Base-by-base conservation (phyloP, 2,113 vertebrate species). In the Menidia beryllina region DNA sequence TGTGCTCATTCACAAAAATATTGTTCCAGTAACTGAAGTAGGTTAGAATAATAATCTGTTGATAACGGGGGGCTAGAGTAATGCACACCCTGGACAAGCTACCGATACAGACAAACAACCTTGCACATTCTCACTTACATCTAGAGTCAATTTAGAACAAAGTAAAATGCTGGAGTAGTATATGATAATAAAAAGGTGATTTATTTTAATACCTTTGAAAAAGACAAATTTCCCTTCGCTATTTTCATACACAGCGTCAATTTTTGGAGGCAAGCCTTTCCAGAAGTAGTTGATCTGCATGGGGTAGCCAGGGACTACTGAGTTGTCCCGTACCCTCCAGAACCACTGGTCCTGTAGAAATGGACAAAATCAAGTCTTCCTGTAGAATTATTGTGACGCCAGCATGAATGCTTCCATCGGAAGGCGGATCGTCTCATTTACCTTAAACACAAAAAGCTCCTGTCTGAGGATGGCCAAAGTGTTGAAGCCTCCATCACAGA, bases 361-460 rank as follows among this genome's bases (percentile, higher is more conserved):
- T 0, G 2, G 11, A 88, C 20, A 52, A n/a, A 2, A 27, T 15
- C 20, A 10, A 30, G 45, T 57, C 20, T 23, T 55, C 48, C 19
- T 43, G 20, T 51, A 24, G 38, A 39, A 23, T 24, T 15, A 17
- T 38, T 69, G 20, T 49, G 19, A 48, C 13, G 38, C 13, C 19
- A 38, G 39, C 47, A 25, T 34, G 13, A 17, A 30, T 12, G 52
- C n/a, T 62, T 15, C 1, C 43, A 63, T 23, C n/a, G n/a, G n/a
- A n/a, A 21, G 3, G 9, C 20, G 25, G 24, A 41, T 86, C 11
- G 19, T 19, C 17, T 6, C 7, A 19, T 63, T 82, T 95, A 99
- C 98, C 97, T 99, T 99, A 85, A 99, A 99, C 77, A 99, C 97
- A 89, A 99, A 99, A 85, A 99, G 96, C 91, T 99, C 98, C 58